These are phyloP conservation scores for Pseudomyrmex pallidus DNA, from an alignment of 1,140 invertebrate species.

Conservation along the genomic window DNA sequence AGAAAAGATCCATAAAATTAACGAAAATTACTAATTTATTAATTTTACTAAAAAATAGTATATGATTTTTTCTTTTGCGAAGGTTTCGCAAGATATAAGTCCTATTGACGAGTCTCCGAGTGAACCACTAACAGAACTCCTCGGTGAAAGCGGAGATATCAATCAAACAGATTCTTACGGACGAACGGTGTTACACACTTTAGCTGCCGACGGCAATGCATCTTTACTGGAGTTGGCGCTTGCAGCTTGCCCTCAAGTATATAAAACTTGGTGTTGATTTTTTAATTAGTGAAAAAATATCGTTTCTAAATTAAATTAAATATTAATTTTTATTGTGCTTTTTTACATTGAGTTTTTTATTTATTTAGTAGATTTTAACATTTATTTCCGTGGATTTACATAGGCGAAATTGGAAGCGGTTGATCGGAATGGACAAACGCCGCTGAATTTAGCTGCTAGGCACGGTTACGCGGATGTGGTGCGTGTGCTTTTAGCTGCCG, in stretches of 20 bases:
- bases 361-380: not conserved
- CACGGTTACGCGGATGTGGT: conserved; percentile 92
- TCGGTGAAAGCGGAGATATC: conserved; percentile 83
- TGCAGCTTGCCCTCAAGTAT: conserved; percentile 86
- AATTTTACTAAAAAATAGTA: conserved; percentile 26
- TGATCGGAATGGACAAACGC: conserved; percentile 92
- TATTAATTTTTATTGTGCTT: no score
- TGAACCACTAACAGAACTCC: conserved; percentile 83
- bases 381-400: not conserved
- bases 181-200: conserved; percentile 90
- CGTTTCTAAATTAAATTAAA: not conserved
- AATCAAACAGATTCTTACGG: conserved; percentile 87
- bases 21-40: not conserved
- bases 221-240: conserved; percentile 88
- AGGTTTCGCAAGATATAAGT: conserved; percentile 83
- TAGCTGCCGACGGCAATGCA: conserved; percentile 91
- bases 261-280: conserved; percentile 34
- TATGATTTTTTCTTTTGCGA: conserved; percentile 6
- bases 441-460: conserved; percentile 92
- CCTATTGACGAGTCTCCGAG: conserved; percentile 83
- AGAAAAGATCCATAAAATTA: no score
- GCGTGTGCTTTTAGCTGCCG: conserved; percentile 89
- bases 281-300: conserved; percentile 1
- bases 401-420: conserved; percentile 87
- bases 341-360: not conserved